Percentiles rank a stretch among this genome's conserved stretches.
Evolutionary conservation across 1,140 invertebrate species (phyloP).

Genomic region (Anadara kagoshimensis): DNA sequence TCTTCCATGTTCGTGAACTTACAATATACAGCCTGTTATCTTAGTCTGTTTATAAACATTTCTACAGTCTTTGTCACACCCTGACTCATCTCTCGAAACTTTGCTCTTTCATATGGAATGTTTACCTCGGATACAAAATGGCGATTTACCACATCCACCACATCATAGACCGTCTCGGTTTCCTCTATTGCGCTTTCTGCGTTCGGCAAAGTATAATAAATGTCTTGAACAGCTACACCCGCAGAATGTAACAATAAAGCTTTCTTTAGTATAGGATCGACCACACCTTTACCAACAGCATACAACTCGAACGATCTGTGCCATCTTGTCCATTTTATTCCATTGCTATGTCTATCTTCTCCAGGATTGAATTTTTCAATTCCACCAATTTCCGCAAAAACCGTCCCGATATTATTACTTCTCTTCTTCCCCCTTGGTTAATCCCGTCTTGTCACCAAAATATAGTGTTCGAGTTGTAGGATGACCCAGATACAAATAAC

Average conservation of each 20-base stretch:
- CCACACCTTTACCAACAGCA: slow-evolving; percentile 32
- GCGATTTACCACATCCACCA: slow-evolving; percentile 7
- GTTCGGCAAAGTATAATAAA: background rate
- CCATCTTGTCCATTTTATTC: slow-evolving; percentile 6
- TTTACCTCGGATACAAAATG: slow-evolving; percentile 35
- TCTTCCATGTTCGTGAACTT: slow-evolving; percentile 27
- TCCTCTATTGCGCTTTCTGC: background rate
- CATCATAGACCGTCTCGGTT: slow-evolving; percentile 12
- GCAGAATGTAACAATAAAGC: slow-evolving; percentile 42
- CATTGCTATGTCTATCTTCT: background rate
- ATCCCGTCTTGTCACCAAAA: too few species aligned
- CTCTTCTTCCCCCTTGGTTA: too few species aligned
- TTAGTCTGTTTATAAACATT: slow-evolving; percentile 35
- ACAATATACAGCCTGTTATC: slow-evolving; percentile 30
- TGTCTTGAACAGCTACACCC: slow-evolving; percentile 16
- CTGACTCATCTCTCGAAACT: slow-evolving; percentile 28
- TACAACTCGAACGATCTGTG: slow-evolving; percentile 9
- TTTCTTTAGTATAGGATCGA: slow-evolving; percentile 23
- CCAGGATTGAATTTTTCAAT: background rate
- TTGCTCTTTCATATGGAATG: slow-evolving; percentile 26
- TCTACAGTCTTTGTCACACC: slow-evolving; percentile 23
- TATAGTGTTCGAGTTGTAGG: too few species aligned
- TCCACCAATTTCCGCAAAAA: background rate
- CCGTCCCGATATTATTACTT: too few species aligned
- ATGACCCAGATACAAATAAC: too few species aligned